phyloP scores from a whole-genome alignment of 2,113 vertebrate genomes.

The Eidolon helvum region DNA sequence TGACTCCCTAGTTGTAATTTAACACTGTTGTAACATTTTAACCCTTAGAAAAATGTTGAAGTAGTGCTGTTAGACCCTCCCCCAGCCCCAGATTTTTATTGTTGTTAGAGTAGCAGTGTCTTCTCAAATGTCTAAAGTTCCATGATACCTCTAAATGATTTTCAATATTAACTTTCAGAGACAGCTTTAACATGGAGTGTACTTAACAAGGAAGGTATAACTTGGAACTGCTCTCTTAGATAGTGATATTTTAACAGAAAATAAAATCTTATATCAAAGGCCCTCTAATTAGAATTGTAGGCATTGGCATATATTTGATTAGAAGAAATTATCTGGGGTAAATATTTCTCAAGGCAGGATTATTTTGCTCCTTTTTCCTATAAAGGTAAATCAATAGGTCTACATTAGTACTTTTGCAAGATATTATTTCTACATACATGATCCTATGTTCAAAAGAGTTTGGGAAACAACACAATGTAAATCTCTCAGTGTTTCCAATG shows the following conservation, averaged over 20 bases:
- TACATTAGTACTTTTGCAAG: not conserved
- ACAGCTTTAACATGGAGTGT: not conserved
- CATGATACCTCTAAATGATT: not conserved
- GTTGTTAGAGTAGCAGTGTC: not conserved
- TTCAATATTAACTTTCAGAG: not conserved
- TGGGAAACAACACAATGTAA: not conserved
- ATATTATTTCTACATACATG: not conserved
- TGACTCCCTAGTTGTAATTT: conserved; percentile 44
- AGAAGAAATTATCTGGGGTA: not conserved
- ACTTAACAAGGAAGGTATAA: not conserved
- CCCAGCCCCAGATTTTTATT: not conserved
- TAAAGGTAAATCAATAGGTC: not conserved
- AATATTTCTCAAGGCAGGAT: not conserved
- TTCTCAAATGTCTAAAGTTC: not conserved
- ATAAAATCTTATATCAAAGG: not conserved
- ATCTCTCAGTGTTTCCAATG: not conserved
- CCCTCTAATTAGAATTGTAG: not conserved
- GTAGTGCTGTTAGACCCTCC: not conserved
- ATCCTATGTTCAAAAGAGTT: not conserved
- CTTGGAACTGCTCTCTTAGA: not conserved
- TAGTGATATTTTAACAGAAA: not conserved
- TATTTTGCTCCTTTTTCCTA: not conserved
- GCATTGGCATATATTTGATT: not conserved
- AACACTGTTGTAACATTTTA: conserved; percentile 1
- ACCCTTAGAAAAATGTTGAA: conserved; percentile 37